Percentiles rank a stretch among this genome's conserved stretches.
Conservation (phyloP, 1,140 invertebrate species). For the Drosophila arawakana region DNA sequence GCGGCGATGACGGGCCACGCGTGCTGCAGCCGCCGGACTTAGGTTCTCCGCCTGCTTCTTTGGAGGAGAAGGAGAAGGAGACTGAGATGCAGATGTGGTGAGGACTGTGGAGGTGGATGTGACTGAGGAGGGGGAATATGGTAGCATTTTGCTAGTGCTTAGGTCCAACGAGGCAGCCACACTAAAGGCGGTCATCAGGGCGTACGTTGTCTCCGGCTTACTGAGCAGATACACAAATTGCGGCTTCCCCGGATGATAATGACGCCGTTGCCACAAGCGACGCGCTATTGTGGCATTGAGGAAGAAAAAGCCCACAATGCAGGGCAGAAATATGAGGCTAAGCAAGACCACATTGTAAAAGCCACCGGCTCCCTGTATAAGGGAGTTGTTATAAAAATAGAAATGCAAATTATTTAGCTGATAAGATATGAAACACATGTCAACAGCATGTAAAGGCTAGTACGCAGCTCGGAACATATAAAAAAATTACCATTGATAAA, state of each 20-base stretch:
- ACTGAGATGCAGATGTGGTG: not conserved
- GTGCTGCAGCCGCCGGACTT: conserved; percentile 47
- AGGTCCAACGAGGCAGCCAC: conserved; percentile 52
- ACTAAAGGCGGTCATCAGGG: conserved; percentile 51
- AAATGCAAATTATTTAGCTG: conserved; percentile 34
- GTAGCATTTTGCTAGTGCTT: not conserved
- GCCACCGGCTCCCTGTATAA: conserved; percentile 65
- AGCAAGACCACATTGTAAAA: conserved; percentile 84
- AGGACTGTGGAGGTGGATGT: not conserved
- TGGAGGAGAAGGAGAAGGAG: not conserved
- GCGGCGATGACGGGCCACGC: conserved; percentile 85
- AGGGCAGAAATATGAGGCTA: conserved; percentile 85
- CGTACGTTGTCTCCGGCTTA: conserved; percentile 44
- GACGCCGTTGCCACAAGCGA: conserved; percentile 84
- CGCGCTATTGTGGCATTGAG: conserved; percentile 86
- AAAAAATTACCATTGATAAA: conserved; percentile 4
- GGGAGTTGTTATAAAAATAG: conserved; percentile 39
- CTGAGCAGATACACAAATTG: conserved; percentile 38
- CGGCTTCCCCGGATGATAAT: conserved; percentile 34
- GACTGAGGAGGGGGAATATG: not conserved
- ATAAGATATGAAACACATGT: conserved; percentile 63
- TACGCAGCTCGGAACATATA: conserved; percentile 15
- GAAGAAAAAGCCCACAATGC: conserved; percentile 85
- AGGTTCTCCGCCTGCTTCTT: conserved; percentile 1
- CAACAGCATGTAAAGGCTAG: conserved; percentile 12